These are phyloP conservation scores for Protobothrops flavoviridis DNA, from an alignment of 2,113 vertebrate genomes.

Conservation along the genomic window DNA sequence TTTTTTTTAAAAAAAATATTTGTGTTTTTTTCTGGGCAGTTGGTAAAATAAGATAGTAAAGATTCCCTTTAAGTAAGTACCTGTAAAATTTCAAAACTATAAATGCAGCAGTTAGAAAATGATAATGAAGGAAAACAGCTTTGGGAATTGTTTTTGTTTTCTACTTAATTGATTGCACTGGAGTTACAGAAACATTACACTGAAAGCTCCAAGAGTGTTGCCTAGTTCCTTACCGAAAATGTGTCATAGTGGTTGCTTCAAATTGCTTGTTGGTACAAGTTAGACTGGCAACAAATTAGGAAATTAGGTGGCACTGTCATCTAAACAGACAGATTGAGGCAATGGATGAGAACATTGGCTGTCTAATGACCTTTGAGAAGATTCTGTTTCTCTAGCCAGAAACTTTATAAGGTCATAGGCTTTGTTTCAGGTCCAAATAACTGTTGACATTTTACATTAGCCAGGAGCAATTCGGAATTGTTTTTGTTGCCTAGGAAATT, in stretches of 20 bases:
- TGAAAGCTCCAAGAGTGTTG: not conserved
- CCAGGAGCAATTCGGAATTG: conserved; percentile 34
- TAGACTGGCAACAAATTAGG: not conserved
- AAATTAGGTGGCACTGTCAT: conserved; percentile 40
- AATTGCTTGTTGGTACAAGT: conserved; percentile 15
- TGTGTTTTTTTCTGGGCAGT: not conserved
- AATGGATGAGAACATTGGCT: conserved; percentile 30
- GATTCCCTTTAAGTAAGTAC: not conserved
- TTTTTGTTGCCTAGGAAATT: conserved; percentile 53
- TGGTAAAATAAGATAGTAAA: not conserved
- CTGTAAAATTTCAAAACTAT: not conserved
- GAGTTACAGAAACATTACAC: not conserved
- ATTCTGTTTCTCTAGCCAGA: conserved; percentile 38
- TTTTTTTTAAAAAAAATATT: not conserved
- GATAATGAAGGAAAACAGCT: not conserved
- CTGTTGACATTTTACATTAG: conserved; percentile 59
- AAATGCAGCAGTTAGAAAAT: not conserved
- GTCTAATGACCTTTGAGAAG: conserved; percentile 49
- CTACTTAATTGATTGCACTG: not conserved
- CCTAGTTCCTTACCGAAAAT: not conserved
- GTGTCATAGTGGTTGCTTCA: conserved; percentile 14
- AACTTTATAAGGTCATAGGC: conserved; percentile 53
- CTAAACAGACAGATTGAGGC: conserved; percentile 26
- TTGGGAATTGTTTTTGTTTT: not conserved
- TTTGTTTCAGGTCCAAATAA: conserved; percentile 50